These are phyloP conservation scores for Heterotilapia buettikoferi DNA, from an alignment of 2,113 vertebrate genomes.

Conservation along the genomic window DNA sequence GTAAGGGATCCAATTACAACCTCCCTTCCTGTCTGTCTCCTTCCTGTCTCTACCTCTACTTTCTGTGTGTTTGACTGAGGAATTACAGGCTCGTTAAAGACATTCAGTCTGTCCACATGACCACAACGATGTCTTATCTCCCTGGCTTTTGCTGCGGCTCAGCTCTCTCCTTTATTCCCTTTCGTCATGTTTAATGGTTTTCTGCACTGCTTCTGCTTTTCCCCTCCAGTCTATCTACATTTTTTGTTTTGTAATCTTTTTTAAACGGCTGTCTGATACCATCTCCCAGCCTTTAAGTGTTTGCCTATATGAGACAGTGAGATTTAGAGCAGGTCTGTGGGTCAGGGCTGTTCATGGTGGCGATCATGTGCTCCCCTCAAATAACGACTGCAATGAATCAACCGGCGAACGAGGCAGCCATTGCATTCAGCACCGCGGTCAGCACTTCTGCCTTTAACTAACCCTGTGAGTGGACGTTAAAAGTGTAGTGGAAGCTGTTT, in stretches of 20 bases:
- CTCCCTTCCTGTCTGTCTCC: not conserved
- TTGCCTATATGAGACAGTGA: not conserved
- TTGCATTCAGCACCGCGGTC: not conserved
- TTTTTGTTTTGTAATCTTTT: not conserved
- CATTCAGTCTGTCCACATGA: not conserved
- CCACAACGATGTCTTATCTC: not conserved
- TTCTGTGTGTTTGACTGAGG: not conserved
- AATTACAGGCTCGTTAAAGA: conserved; percentile 17
- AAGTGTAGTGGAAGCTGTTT: not conserved
- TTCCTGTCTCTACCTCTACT: not conserved
- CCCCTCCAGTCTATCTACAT: not conserved
- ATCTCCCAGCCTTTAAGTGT: not conserved
- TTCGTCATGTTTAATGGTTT: not conserved
- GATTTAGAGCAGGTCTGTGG: conserved; percentile 1
- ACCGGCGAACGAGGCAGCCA: not conserved
- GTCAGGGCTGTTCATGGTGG: not conserved
- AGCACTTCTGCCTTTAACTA: conserved; percentile 31
- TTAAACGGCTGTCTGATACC: not conserved
- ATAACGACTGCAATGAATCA: conserved; percentile 32
- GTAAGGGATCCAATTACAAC: conserved; percentile 20
- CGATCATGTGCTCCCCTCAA: not conserved
- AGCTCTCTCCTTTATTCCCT: not conserved
- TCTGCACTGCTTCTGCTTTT: not conserved
- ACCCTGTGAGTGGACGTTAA: not conserved
- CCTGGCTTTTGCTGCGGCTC: not conserved